A percentile compares a stretch with the other conserved stretches of the same genome.
These are phyloP conservation scores for Cerastis rubricosa DNA, from an alignment of 2,888 invertebrate species.

Conservation along the genomic window DNA sequence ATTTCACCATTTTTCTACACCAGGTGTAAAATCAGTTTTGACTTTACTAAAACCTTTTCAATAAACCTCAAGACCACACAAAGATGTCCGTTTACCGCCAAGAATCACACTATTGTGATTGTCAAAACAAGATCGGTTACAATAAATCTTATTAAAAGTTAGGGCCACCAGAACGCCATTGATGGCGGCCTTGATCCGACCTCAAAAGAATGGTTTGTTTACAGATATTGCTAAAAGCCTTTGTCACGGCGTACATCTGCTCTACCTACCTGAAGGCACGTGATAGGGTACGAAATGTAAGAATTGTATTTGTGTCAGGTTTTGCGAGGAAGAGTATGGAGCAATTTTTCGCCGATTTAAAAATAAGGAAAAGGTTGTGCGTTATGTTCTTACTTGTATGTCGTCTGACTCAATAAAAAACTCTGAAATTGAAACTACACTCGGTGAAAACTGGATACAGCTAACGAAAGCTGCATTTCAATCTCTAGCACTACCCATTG, in stretches of 20 bases:
- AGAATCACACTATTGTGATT: conserved; percentile 85
- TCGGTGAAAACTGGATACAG: too few species aligned
- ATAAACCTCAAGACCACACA: conserved; percentile 86
- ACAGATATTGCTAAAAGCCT: conserved; percentile 80
- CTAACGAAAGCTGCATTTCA: too few species aligned
- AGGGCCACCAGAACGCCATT: conserved; percentile 83
- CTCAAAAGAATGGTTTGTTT: conserved; percentile 85
- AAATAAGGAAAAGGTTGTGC: background rate
- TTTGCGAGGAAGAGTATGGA: conserved; percentile 2
- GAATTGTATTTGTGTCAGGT: conserved; percentile 24
- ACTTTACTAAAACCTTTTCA: conserved; percentile 79
- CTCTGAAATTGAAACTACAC: too few species aligned
- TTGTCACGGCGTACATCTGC: conserved; percentile 85
- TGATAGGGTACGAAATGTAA: conserved; percentile 25
- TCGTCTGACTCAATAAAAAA: background rate
- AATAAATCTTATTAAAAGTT: conserved; percentile 90
- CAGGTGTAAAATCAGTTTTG: conserved; percentile 86
- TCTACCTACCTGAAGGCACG: conserved; percentile 74
- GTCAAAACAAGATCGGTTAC: conserved; percentile 91
- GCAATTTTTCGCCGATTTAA: background rate
- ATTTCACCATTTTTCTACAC: conserved; percentile 63
- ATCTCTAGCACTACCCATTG: too few species aligned
- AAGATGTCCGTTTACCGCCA: conserved; percentile 83
- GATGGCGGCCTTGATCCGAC: conserved; percentile 80
- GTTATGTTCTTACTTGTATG: background rate